phyloP scores from a whole-genome alignment of 2,797 vertebrate genomes.

The Anolis apletophallus region DNA sequence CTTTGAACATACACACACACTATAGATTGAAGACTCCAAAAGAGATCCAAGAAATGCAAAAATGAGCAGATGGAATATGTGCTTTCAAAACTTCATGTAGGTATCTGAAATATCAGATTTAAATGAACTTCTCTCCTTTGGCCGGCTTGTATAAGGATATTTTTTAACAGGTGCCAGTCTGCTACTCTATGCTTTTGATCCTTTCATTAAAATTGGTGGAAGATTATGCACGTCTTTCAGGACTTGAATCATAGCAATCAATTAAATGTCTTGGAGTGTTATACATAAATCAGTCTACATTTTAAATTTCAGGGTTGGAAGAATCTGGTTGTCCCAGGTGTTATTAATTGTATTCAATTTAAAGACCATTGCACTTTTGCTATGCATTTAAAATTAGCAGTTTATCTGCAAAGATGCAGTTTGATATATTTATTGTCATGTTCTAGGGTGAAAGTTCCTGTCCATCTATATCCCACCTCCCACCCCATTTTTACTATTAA shows the following conservation, averaged over 20 bases:
- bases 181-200: not conserved
- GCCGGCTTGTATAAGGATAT: not conserved
- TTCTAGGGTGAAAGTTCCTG: slow-evolving; percentile 21
- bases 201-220: not conserved
- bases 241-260: not conserved
- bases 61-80: not conserved
- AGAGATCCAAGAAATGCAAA: not conserved
- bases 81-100: not conserved
- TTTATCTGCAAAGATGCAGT: slow-evolving; percentile 20
- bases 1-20: too few relatives aligned
- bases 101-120: not conserved
- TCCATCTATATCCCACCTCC: slow-evolving; percentile 37
- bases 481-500: not conserved
- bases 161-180: not conserved
- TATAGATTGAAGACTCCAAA: too few relatives aligned
- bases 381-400: slow-evolving; percentile 61
- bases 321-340: slow-evolving; percentile 24
- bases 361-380: slow-evolving; percentile 51
- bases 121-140: not conserved
- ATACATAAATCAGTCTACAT: slow-evolving; percentile 19
- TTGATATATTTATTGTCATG: slow-evolving; percentile 45
- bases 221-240: not conserved
- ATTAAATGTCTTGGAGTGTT: not conserved
- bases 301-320: slow-evolving; percentile 32
- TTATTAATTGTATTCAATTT: slow-evolving; percentile 59